Evolutionary conservation across 2,797 vertebrate genomes (phyloP).

Genomic region (Gadopsis bispinosus): DNA sequence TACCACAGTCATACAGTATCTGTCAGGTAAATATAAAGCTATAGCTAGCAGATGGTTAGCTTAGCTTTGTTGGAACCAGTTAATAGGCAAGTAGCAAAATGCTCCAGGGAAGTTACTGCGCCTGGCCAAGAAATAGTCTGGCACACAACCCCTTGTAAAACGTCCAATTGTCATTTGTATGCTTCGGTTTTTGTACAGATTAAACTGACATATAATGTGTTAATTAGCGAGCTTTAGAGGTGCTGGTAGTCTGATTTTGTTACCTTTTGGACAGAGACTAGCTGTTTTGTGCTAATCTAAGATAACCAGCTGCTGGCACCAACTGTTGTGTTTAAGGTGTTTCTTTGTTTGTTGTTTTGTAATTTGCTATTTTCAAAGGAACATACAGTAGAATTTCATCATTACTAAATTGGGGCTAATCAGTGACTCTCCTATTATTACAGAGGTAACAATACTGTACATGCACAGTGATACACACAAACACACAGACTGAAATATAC

Average conservation of each 20-base stretch:
- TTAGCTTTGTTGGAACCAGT: not conserved
- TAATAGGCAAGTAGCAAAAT: not conserved
- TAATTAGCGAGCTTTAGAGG: not conserved
- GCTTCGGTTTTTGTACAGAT: not conserved
- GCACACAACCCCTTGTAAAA: not conserved
- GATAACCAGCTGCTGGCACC: not conserved
- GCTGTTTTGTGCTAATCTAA: not conserved
- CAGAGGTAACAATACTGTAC: not conserved
- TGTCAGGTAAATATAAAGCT: not conserved
- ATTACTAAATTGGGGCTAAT: not conserved
- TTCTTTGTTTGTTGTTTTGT: not conserved
- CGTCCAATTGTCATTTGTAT: not conserved
- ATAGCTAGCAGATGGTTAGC: not conserved
- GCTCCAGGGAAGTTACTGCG: not conserved
- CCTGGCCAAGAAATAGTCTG: not conserved
- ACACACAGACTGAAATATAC: slow-evolving; percentile 13
- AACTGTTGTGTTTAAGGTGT: not conserved
- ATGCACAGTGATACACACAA: not conserved
- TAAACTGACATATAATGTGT: not conserved
- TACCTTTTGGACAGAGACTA: not conserved
- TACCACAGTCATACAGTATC: not conserved
- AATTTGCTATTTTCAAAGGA: not conserved
- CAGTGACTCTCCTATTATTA: too few species aligned
- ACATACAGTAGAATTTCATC: not conserved
- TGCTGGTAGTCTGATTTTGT: not conserved